Evolutionary conservation across 2,888 invertebrate species (phyloP).

Genomic region (Leptopterna dolabrata): DNA sequence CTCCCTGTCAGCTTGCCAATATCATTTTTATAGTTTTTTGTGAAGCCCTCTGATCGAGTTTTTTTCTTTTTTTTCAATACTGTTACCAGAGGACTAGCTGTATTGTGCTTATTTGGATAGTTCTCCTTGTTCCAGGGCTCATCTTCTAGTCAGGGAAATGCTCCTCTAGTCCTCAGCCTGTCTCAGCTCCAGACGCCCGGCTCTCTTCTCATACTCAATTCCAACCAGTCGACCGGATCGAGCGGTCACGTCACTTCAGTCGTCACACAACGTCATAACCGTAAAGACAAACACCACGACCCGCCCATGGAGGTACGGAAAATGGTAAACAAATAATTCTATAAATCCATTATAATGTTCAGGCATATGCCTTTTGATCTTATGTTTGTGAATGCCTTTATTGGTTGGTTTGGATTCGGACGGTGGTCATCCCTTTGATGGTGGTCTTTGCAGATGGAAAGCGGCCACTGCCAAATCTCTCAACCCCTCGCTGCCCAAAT

Average conservation of each 20-base stretch:
- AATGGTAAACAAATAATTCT: neutral
- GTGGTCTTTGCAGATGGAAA: conserved; percentile 51
- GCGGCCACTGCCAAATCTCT: conserved; percentile 48
- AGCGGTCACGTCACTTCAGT: conserved; percentile 53
- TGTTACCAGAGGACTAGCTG: conserved; percentile 14
- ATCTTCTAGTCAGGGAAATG: conserved; percentile 47
- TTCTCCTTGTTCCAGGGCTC: conserved; percentile 55
- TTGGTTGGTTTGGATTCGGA: too few relatives aligned
- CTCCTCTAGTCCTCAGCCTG: conserved; percentile 80
- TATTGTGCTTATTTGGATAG: conserved; percentile 37
- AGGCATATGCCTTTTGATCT: too few relatives aligned
- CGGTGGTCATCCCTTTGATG: neutral
- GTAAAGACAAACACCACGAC: conserved; percentile 56
- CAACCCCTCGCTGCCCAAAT: conserved; percentile 54
- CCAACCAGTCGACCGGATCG: conserved; percentile 64
- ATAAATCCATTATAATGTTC: too few relatives aligned
- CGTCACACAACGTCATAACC: conserved; percentile 55
- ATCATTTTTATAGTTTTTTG: too few relatives aligned
- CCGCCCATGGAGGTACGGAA: conserved; percentile 56
- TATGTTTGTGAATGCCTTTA: too few relatives aligned
- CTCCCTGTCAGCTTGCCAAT: too few relatives aligned
- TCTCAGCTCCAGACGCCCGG: conserved; percentile 87
- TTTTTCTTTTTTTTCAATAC: conserved; percentile 1
- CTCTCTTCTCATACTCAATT: conserved; percentile 83
- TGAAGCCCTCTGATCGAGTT: too few relatives aligned